Evolutionary conservation across 2,113 vertebrate genomes (phyloP).

Genomic region (Apaloderma vittatum): DNA sequence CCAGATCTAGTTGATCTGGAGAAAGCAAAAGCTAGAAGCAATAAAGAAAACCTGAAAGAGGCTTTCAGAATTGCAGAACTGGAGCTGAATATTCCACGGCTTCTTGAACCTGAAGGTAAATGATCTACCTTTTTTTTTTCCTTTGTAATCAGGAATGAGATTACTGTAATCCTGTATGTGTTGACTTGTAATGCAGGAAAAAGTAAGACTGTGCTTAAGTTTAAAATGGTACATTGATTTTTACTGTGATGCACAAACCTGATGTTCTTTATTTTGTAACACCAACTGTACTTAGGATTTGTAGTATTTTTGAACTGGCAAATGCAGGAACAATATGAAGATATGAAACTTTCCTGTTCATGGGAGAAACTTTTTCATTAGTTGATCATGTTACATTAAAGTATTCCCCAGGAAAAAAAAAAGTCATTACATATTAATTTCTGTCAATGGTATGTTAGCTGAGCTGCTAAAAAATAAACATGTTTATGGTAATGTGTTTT

Average conservation of each 20-base stretch:
- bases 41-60: conserved; percentile 92
- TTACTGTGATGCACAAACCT: not conserved
- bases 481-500: conserved; percentile 42
- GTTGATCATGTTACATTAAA: not conserved
- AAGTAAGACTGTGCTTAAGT: not conserved
- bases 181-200: not conserved
- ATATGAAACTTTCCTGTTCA: not conserved
- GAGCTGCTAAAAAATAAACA: conserved; percentile 52
- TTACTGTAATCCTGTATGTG: not conserved
- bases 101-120: conserved; percentile 92
- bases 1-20: conserved; percentile 89
- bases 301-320: not conserved
- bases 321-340: not conserved
- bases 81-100: conserved; percentile 88
- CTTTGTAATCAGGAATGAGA: not conserved
- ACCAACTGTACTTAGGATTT: not conserved
- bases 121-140: not conserved
- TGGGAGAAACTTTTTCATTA: not conserved
- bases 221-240: not conserved
- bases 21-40: conserved; percentile 83
- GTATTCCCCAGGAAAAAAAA: conserved; percentile 9
- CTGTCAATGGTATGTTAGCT: conserved; percentile 6
- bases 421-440: conserved; percentile 25
- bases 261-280: not conserved
- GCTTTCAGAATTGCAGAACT: conserved; percentile 90